Conservation (phyloP, 2,888 invertebrate genomes). For the Pollenia labialis region DNA sequence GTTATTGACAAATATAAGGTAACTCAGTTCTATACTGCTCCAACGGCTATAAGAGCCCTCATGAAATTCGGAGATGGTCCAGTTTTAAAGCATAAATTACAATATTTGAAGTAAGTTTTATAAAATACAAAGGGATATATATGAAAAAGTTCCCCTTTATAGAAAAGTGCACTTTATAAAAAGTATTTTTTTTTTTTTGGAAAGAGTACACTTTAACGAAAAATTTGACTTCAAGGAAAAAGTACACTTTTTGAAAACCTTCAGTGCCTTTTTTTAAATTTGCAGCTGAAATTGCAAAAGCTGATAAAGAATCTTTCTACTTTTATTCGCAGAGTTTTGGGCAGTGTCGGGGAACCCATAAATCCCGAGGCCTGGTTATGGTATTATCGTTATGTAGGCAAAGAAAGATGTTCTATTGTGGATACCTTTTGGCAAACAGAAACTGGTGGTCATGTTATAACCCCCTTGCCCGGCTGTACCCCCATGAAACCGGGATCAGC, state of each 20-base stretch:
- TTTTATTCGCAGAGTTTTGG: conserved; percentile 90
- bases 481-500: conserved; percentile 99
- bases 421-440: conserved; percentile 99
- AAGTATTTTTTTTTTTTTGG: not conserved
- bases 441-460: conserved; percentile 98
- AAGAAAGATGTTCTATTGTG: conserved; percentile 93
- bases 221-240: not conserved
- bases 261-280: not conserved
- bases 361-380: conserved; percentile 99
- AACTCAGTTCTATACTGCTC: conserved; percentile 98
- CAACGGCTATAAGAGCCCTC: conserved; percentile 97
- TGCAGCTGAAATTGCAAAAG: not conserved
- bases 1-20: conserved; percentile 97
- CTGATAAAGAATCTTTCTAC: not conserved
- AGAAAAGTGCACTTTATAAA: too few relatives aligned
- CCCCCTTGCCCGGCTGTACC: conserved; percentile 97
- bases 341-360: conserved; percentile 99
- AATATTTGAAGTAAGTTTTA: conserved; percentile 80
- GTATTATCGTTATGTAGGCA: conserved; percentile 94
- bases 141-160: too few relatives aligned
- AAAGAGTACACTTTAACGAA: not conserved
- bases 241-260: not conserved
- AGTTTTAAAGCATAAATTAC: conserved; percentile 88
- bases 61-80: conserved; percentile 96
- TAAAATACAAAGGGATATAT: too few relatives aligned